Evolutionary conservation across 2,888 invertebrate genomes (phyloP), one percentile per base, ranked within the genome.

Genomic region (Laothoe populi): DNA sequence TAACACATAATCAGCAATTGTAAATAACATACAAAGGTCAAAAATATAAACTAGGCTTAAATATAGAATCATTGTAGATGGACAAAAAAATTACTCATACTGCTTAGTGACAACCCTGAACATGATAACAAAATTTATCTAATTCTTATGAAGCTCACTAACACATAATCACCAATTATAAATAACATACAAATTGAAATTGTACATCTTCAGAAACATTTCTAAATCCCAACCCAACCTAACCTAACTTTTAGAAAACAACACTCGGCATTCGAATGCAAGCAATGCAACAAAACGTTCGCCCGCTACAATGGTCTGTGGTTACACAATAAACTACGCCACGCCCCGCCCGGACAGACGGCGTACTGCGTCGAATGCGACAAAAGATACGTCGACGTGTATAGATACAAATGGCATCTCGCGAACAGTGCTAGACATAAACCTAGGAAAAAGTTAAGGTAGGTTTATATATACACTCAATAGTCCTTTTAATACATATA

Each of bases 341-440:
- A 83, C 59, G 42, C 61, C 3, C 38, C 61, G 23, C 49, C 19
- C 19, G 57, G 35, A 24, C 57, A 64, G 2, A 49, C 71, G 11
- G 77, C 77, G 0, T 82, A 78, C 65, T 83, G 83, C 68, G 83
- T 81, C 1, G 81, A 83, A 64, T 85, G 84, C 48, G 83, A 83
- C 66, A 70, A 66, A 0, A 65, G 65, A 0, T 84, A 76, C 62
- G 65, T 65, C 0, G 79, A 83, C 60, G 60, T 68, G 0, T 76
- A 77, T 57, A 63, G 78, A 4, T 84, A 83, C 60, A 67, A 66
- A 10, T 79, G 82, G 77, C 84, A 84, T 19, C 63, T 84, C 8
- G 74, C 75, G 0, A 84, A 71, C 35, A 77, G 74, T 24, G 38
- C 66, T 0, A 49, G 44, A 0, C 75, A 77, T 24, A 60, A 48